Evolutionary conservation across 2,113 vertebrate genomes (phyloP).

Genomic region (Podilymbus podiceps): DNA sequence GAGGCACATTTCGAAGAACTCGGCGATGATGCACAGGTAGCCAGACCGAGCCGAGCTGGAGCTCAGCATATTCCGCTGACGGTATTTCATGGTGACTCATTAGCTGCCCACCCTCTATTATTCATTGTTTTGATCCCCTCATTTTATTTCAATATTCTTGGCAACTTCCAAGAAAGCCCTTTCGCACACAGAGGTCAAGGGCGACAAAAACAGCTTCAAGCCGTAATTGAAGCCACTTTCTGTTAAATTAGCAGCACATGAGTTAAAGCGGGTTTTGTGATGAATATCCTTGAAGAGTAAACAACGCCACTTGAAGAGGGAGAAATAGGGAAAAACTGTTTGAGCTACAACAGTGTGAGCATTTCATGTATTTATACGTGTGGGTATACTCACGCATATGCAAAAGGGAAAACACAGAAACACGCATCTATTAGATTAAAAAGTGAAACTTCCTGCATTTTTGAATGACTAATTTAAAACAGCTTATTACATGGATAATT

Average conservation of each 20-base stretch:
- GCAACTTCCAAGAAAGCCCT: not conserved
- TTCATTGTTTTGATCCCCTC: not conserved
- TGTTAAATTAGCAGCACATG: not conserved
- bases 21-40: not conserved
- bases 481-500: not conserved
- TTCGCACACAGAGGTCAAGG: not conserved
- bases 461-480: not conserved
- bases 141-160: not conserved
- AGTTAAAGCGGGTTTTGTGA: not conserved
- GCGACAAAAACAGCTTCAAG: not conserved
- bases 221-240: not conserved
- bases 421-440: not conserved
- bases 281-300: not conserved
- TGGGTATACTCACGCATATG: not conserved
- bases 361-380: not conserved
- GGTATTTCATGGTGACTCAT: not conserved
- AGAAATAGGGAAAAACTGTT: not conserved
- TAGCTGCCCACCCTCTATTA: not conserved
- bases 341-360: not conserved
- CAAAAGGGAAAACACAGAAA: not conserved
- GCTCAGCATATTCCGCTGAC: not conserved
- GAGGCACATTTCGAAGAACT: conserved; percentile 5
- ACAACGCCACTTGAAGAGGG: not conserved
- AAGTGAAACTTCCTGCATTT: conserved; percentile 20
- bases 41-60: not conserved